Percentiles rank a stretch among this genome's conserved stretches.
Conservation (phyloP, 1,140 invertebrate genomes). For the Portunus trituberculatus region DNA sequence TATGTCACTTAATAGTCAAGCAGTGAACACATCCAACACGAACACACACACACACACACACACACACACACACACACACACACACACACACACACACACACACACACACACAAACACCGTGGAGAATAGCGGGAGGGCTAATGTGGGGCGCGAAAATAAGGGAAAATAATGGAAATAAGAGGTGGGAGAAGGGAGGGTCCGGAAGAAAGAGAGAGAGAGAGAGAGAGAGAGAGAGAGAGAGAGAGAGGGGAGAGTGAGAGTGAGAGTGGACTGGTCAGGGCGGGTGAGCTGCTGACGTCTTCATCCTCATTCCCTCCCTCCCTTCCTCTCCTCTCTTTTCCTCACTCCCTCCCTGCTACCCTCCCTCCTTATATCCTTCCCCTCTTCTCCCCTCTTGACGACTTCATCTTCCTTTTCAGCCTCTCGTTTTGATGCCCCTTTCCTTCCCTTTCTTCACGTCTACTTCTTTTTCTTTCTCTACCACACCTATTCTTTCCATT, state of each 20-base stretch:
- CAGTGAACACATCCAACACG: too few species aligned
- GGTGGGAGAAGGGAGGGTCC: constrained; percentile 41
- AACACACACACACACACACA: too few species aligned
- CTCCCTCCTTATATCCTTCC: neutral
- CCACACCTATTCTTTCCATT: neutral
- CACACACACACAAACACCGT: constrained; percentile 6
- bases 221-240: constrained; percentile 36
- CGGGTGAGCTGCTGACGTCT: constrained; percentile 54
- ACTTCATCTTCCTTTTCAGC: constrained; percentile 11
- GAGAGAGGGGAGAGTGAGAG: constrained; percentile 45
- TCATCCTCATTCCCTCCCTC: constrained; percentile 8
- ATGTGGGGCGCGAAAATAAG: constrained; percentile 30
- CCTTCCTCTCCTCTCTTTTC: neutral
- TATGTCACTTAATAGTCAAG: too few species aligned
- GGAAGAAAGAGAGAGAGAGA: constrained; percentile 46
- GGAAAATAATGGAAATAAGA: constrained; percentile 32
- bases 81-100: neutral
- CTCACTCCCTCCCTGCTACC: neutral
- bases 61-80: neutral
- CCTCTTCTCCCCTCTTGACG: constrained; percentile 14
- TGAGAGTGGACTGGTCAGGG: constrained; percentile 30
- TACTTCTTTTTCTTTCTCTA: neutral
- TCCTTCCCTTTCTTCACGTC: neutral
- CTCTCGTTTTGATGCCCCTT: neutral
- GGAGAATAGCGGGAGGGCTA: neutral